A percentile compares a stretch with the other conserved stretches of the same genome.
These are phyloP conservation scores for Marcusenius ussheri DNA, from an alignment of 2,113 vertebrate genomes.

Conservation along the genomic window DNA sequence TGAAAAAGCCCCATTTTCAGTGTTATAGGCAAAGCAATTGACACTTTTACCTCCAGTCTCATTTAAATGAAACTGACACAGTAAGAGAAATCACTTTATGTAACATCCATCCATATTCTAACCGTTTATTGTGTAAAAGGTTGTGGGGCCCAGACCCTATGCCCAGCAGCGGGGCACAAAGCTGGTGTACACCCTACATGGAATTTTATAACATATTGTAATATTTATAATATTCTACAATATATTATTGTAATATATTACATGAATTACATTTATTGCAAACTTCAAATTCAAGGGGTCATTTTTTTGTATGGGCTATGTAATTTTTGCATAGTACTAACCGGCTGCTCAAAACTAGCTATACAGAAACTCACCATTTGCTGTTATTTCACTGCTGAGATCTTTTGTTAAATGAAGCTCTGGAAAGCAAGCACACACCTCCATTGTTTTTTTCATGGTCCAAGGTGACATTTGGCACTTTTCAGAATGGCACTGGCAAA, in stretches of 20 bases:
- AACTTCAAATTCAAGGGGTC: background rate
- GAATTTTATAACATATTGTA: background rate
- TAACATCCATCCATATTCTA: background rate
- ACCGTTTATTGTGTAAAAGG: background rate
- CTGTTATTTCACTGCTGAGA: background rate
- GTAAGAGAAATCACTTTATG: background rate
- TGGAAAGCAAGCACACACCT: background rate
- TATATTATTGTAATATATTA: background rate
- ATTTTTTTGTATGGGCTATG: background rate
- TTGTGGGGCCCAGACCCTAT: background rate
- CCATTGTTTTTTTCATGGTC: background rate
- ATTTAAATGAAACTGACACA: background rate
- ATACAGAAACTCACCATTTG: background rate
- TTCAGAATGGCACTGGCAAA: background rate
- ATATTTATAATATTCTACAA: too few species aligned
- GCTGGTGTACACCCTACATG: background rate
- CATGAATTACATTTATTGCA: background rate
- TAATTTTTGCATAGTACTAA: background rate
- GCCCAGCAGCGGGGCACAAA: background rate
- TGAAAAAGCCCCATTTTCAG: background rate
- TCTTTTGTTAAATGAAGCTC: background rate
- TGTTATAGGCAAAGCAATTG: background rate
- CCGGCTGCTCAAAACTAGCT: background rate
- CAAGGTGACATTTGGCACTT: background rate
- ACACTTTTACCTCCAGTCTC: background rate